A percentile compares a stretch with the other conserved stretches of the same genome.
Conservation (phyloP, 2,797 vertebrate species). For the Clarias laeviceps region DNA sequence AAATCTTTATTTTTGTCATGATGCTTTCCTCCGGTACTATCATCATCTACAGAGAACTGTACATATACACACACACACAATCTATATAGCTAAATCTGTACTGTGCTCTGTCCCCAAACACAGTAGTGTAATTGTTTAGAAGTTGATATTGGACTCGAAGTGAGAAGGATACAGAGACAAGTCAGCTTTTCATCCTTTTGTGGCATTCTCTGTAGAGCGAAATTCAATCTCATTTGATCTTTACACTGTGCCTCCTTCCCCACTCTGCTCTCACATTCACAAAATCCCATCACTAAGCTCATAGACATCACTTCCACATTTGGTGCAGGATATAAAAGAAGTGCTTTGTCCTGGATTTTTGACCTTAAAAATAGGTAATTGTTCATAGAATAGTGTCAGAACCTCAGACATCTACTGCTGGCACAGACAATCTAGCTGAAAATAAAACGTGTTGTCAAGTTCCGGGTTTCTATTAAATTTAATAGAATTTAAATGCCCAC, state of each 20-base stretch:
- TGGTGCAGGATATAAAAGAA: constrained; percentile 16
- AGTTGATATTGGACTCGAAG: constrained; percentile 63
- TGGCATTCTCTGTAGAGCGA: constrained; percentile 58
- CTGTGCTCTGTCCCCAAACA: not conserved
- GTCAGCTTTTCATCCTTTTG: constrained; percentile 68
- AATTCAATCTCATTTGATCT: constrained; percentile 71
- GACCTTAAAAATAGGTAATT: constrained; percentile 36
- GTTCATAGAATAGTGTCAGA: constrained; percentile 21
- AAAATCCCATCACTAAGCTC: constrained; percentile 25
- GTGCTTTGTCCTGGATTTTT: constrained; percentile 16
- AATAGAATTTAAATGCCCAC: not conserved
- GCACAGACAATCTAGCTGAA: not conserved
- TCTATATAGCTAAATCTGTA: constrained; percentile 14
- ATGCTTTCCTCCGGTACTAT: constrained; percentile 34
- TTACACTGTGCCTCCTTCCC: constrained; percentile 48
- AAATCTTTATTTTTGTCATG: constrained; percentile 68
- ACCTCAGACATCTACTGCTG: constrained; percentile 5
- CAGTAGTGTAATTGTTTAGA: constrained; percentile 9
- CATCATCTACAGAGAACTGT: not conserved
- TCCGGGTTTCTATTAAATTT: not conserved
- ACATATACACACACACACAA: not conserved
- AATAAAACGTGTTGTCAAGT: too few relatives aligned
- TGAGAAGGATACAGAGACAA: constrained; percentile 36
- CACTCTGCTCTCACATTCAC: constrained; percentile 19
- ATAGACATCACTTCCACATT: constrained; percentile 9